Evolutionary conservation across 2,888 invertebrate genomes (phyloP).

Genomic region (Drosophila diplacantha): DNA sequence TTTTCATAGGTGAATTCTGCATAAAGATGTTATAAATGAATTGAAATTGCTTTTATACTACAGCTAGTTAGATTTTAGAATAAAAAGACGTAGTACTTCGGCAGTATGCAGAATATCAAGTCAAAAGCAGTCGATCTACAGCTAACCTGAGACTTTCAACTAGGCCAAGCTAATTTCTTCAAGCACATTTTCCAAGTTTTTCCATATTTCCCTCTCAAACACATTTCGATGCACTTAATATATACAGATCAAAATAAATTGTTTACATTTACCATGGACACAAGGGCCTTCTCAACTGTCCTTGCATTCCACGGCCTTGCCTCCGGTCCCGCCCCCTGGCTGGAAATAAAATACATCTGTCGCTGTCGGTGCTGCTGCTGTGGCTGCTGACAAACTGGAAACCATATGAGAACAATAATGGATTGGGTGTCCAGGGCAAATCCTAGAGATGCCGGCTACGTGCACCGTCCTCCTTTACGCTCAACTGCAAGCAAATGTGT

Average conservation of each 20-base stretch:
- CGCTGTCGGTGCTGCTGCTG: slow-evolving; percentile 21
- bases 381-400: slow-evolving; percentile 60
- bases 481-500: slow-evolving; percentile 68
- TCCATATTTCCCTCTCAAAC: background rate
- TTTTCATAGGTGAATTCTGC: too few species aligned
- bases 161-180: background rate
- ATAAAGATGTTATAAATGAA: background rate
- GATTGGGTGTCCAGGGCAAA: slow-evolving; percentile 38
- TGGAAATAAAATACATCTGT: slow-evolving; percentile 57
- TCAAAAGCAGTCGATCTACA: background rate
- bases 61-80: too few species aligned
- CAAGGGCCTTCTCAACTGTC: slow-evolving; percentile 8
- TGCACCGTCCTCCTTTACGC: slow-evolving; percentile 52
- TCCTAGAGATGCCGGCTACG: slow-evolving; percentile 39
- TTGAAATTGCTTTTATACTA: too few species aligned
- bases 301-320: slow-evolving; percentile 20
- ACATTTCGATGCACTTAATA: slow-evolving; percentile 53
- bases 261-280: slow-evolving; percentile 35
- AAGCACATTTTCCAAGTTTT: background rate
- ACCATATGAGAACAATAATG: slow-evolving; percentile 72
- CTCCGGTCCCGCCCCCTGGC: slow-evolving; percentile 29
- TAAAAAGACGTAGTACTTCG: too few species aligned
- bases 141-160: background rate
- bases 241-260: slow-evolving; percentile 46
- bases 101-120: background rate